Base-by-base conservation (phyloP, 2,797 vertebrate species). In the Scolopax rusticola region DNA sequence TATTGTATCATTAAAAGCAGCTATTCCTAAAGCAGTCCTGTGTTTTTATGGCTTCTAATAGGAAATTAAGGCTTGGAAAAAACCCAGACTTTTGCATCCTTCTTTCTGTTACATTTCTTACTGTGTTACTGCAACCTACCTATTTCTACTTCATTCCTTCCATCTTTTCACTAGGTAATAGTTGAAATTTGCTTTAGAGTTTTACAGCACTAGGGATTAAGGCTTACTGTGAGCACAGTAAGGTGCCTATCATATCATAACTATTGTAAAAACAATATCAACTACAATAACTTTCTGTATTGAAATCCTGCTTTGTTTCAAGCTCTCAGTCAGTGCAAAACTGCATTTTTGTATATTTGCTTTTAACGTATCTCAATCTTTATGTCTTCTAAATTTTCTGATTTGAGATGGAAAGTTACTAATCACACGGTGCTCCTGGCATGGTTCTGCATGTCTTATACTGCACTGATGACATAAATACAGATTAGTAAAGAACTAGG, bases 401-500 rank as follows among this genome's bases (percentile, higher is more conserved):
- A 88, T 88, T 94, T 95, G 32, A 87, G 63, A 50, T 60, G 45
- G 50, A 73, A 87, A 65, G 25, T 85, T 95, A 84, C 89, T 76
- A 84, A 96, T 78, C 65, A 45, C 18, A 32, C 2, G 3, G 48
- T 93, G 63, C 84, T 84, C 73, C 79, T 88, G 67, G 71, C 13
- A 2, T 67, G 68, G 87, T 30, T 51, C 67, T 74, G 28, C 0
- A 0, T 20, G 30, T 91, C 89, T 94, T 73, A 71, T 50, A 84
- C 88, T 96, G 76, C 45, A 6, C 47, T 57, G 89, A 86, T 57
- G 60, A 57, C 83, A 86, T 79, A 89, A 50, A 91, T 57, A 89
- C 28, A 77, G 56, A 94, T 93, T 90, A 93, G 77, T 76, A 91
- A 92, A 97, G 74, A 96, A 67, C 19, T 83, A 92, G 78, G 21